Evolutionary conservation across 2,888 invertebrate species (phyloP).

Genomic region (Tetragonula carbonaria): DNA sequence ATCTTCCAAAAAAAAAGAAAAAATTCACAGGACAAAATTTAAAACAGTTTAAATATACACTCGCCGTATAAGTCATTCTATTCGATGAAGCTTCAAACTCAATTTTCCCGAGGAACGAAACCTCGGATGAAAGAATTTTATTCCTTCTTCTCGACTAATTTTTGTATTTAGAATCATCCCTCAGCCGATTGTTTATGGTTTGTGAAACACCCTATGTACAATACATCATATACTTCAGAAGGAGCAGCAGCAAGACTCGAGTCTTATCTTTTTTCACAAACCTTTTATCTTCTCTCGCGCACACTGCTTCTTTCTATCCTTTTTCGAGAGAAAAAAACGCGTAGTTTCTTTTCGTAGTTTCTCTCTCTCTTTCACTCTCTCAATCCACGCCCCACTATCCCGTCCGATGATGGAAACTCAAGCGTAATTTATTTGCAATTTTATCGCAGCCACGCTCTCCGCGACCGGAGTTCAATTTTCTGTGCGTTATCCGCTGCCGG

Average conservation of each 20-base stretch:
- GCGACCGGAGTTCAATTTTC: constrained; percentile 73
- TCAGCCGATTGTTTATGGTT: no score
- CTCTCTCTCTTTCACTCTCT: constrained; percentile 13
- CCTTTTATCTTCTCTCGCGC: constrained; percentile 23
- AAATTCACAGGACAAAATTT: no score
- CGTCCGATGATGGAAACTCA: constrained; percentile 60
- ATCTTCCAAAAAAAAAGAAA: no score
- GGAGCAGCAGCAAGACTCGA: constrained; percentile 41
- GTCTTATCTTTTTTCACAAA: constrained; percentile 30
- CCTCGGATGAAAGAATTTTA: no score
- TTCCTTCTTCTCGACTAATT: no score
- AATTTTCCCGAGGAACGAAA: no score
- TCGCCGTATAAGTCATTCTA: no score
- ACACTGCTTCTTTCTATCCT: constrained; percentile 26
- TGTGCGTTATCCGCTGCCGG: constrained; percentile 46
- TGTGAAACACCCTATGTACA: no score
- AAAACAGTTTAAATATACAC: no score
- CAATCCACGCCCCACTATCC: neutral
- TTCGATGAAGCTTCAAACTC: no score
- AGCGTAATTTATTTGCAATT: constrained; percentile 77
- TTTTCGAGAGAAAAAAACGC: neutral
- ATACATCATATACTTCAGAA: constrained; percentile 36
- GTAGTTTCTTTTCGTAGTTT: neutral
- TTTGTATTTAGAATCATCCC: no score
- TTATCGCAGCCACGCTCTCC: constrained; percentile 56